Evolutionary conservation across 2,113 vertebrate genomes (phyloP).

Genomic region (Otocyon megalotis): DNA sequence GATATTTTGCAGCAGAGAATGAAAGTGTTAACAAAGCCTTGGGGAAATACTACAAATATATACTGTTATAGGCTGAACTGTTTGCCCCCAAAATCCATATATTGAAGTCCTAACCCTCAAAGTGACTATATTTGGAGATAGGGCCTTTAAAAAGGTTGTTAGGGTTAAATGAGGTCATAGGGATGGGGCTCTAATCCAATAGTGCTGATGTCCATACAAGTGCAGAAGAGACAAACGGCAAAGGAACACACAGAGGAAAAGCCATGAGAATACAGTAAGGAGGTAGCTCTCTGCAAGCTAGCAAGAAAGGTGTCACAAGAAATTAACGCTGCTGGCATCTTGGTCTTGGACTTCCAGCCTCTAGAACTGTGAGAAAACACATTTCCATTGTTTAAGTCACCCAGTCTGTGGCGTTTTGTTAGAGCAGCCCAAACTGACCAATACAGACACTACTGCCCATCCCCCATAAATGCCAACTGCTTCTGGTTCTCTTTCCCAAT

Average conservation of each 20-base stretch:
- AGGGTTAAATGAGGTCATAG: background rate
- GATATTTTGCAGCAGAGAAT: background rate
- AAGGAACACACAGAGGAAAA: background rate
- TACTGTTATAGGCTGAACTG: background rate
- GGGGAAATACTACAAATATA: background rate
- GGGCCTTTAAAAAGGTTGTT: background rate
- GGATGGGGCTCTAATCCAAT: background rate
- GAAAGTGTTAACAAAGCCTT: background rate
- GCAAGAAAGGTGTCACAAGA: background rate
- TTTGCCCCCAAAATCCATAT: background rate
- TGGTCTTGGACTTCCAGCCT: background rate
- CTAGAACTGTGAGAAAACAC: background rate
- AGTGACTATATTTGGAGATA: background rate
- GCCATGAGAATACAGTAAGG: background rate
- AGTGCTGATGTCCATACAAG: background rate
- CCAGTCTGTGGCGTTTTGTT: background rate
- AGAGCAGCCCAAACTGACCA: background rate
- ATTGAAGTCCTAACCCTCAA: background rate
- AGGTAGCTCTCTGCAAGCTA: background rate
- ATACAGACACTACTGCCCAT: background rate
- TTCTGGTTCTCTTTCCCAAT: background rate
- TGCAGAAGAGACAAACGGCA: background rate
- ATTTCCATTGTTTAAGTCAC: background rate
- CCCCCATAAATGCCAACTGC: background rate
- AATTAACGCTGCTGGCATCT: background rate